phyloP scores from a whole-genome alignment of 2,797 vertebrate species.

The Vultur gryphus region DNA sequence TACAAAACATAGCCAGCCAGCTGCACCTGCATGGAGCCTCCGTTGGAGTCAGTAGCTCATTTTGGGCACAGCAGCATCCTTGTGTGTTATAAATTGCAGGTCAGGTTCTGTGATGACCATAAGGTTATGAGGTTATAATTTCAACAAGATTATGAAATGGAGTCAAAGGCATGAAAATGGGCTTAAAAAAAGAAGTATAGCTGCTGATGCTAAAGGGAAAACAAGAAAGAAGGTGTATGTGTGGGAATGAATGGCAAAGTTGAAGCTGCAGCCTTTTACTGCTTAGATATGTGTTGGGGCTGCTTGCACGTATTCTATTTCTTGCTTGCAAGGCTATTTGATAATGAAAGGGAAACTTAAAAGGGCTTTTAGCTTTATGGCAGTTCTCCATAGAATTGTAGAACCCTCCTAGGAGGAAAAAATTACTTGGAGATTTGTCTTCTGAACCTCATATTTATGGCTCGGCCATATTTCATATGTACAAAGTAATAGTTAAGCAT shows the following conservation, averaged over 20 bases:
- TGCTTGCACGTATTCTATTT: rapidly evolving
- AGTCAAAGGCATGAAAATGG: background rate
- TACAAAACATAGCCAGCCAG: background rate
- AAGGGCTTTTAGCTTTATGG: background rate
- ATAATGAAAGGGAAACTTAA: background rate
- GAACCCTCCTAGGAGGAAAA: background rate
- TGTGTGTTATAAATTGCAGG: background rate
- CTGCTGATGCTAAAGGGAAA: background rate
- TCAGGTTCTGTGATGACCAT: background rate
- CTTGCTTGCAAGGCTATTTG: background rate
- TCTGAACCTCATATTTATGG: rapidly evolving
- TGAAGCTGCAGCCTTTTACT: background rate
- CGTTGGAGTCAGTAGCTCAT: background rate
- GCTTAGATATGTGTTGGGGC: background rate
- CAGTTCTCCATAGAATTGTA: background rate
- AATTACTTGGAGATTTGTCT: background rate
- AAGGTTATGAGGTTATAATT: background rate
- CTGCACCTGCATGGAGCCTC: background rate
- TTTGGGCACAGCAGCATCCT: background rate
- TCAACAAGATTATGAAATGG: background rate
- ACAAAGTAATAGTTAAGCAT: background rate
- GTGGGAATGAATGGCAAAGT: background rate
- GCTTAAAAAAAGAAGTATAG: background rate
- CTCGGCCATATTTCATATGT: rapidly evolving
- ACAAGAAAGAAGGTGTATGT: background rate